A percentile compares a stretch with the other conserved stretches of the same genome.
Conservation (phyloP, 2,888 invertebrate species). For the Andrena chrysosceles region DNA sequence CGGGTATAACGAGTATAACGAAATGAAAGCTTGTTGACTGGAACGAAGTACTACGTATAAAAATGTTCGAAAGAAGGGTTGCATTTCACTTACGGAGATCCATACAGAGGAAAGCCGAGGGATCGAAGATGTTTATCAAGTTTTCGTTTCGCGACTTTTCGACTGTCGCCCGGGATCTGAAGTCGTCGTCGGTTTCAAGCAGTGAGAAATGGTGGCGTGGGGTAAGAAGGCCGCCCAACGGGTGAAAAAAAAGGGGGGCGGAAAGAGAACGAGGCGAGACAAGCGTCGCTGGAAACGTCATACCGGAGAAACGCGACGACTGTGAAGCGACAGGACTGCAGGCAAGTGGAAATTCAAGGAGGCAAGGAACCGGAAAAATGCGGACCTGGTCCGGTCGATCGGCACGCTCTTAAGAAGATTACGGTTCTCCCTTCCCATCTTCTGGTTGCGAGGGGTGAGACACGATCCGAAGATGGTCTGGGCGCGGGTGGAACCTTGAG, state of each 20-base stretch:
- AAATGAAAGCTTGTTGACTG: no score
- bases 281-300: constrained; percentile 50
- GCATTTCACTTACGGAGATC: background rate
- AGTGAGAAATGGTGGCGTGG: background rate
- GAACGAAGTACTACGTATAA: background rate
- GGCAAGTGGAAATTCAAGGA: constrained; percentile 74
- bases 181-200: constrained; percentile 2
- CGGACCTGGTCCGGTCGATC: constrained; percentile 67
- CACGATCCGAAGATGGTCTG: constrained; percentile 27
- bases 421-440: constrained; percentile 44
- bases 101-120: background rate
- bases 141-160: background rate
- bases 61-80: background rate
- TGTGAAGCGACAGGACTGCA: constrained; percentile 55
- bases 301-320: constrained; percentile 63
- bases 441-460: constrained; percentile 24
- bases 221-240: background rate
- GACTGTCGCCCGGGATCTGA: background rate
- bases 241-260: background rate
- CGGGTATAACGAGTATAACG: background rate
- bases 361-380: constrained; percentile 74
- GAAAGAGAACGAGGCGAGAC: constrained; percentile 2
- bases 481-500: constrained; percentile 52
- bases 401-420: constrained; percentile 74
- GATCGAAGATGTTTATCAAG: background rate